phyloP scores from a whole-genome alignment of 1,140 invertebrate species.

The Drosophila nigrodunni region DNA sequence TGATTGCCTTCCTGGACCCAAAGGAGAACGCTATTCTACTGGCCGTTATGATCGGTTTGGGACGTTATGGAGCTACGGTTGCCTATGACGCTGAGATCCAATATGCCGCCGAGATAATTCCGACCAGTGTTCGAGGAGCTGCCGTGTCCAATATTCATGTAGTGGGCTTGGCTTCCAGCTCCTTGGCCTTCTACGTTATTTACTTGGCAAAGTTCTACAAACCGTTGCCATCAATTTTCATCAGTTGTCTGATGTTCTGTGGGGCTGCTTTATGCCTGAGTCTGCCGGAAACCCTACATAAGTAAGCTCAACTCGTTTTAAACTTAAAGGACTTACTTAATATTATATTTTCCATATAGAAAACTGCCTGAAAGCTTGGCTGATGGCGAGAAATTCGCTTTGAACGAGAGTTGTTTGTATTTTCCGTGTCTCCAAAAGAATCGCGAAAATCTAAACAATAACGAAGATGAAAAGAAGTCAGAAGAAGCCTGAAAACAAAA shows the following conservation, averaged over 20 bases:
- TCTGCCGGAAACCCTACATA: constrained; percentile 87
- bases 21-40: constrained; percentile 65
- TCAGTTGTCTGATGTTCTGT: constrained; percentile 86
- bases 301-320: constrained; percentile 48
- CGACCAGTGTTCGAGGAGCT: constrained; percentile 87
- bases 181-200: constrained; percentile 76
- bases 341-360: constrained; percentile 24
- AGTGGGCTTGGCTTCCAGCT: constrained; percentile 85
- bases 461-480: constrained; percentile 51
- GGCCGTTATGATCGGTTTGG: constrained; percentile 84
- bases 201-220: constrained; percentile 85
- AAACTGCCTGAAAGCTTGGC: constrained; percentile 86
- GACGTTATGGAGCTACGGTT: constrained; percentile 87
- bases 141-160: constrained; percentile 86
- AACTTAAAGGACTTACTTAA: too few relatives aligned
- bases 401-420: constrained; percentile 84
- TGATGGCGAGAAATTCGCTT: constrained; percentile 87
- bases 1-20: constrained; percentile 67
- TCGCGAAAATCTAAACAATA: constrained; percentile 41
- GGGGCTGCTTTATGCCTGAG: constrained; percentile 86
- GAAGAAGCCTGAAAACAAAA: constrained; percentile 40
- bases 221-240: constrained; percentile 86
- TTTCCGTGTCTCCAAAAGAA: constrained; percentile 72
- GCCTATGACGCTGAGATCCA: constrained; percentile 88
- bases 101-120: constrained; percentile 88